Evolutionary conservation across 1,140 invertebrate genomes (phyloP), one percentile per base, ranked within the genome.

Genomic region (Lepidurus couesii): DNA sequence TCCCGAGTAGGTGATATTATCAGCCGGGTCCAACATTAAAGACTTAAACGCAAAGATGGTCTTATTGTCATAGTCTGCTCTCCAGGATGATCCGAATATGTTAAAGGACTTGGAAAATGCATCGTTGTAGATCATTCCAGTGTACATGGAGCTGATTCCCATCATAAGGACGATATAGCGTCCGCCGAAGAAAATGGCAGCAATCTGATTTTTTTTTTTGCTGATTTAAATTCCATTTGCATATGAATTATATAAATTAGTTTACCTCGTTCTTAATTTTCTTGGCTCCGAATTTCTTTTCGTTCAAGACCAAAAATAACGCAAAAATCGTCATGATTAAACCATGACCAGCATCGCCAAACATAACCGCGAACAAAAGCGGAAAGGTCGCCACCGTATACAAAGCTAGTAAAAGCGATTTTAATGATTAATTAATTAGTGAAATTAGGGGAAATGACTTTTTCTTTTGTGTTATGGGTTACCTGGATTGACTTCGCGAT

Each of bases 341-440:
- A 26, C 95, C 97, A 84, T 99, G 97, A 2, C 97, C 97, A 82
- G 92, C 86, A 86, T 99, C 97, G 74, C 97, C 97, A 86, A 99
- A 99, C 97, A 99, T 99, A 81, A 98, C 91, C 78, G 93, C 95
- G 86, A 99, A 99, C 73, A 99, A 85, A 87, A 99, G 99, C 42
- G 97, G 97, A 86, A 99, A 99, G 0, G 96, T 97, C 78, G 99
- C 96, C 82, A 96, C 96, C 0, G 96, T 96, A 85, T 95, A 98
- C 0, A 95, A 88, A 76, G 94, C 94, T 90, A 65, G 16, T 76
- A 43, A 43, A 42, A 75, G 76, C 34, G 34, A 26, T 4, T 74
- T 26, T 44, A 44, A 42, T 10, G 13, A 34, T 53, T 45, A 79
- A 43, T 42, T 76, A 10, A 75, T 73, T 8, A 9, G 13, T 34